phyloP scores from a whole-genome alignment of 2,888 invertebrate genomes.

The Unio delphinus region DNA sequence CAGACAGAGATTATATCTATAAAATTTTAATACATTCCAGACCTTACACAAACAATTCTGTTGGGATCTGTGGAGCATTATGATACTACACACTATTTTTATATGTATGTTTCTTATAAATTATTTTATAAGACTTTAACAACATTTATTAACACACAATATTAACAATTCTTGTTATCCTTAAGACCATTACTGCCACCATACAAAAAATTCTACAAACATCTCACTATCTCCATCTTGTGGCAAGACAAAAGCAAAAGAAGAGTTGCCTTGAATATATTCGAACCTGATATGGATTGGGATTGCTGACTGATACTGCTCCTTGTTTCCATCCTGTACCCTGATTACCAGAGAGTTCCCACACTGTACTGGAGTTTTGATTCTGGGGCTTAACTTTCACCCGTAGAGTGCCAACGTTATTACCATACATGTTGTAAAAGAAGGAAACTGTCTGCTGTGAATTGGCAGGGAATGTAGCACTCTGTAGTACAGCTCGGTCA shows the following conservation, averaged over 20 bases:
- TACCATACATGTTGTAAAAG: conserved; percentile 65
- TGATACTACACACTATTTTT: too few species aligned
- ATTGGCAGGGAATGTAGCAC: conserved; percentile 39
- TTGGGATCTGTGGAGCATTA: too few species aligned
- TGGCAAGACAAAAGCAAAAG: background rate
- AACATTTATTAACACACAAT: too few species aligned
- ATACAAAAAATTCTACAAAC: background rate
- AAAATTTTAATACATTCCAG: too few species aligned
- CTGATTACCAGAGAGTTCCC: conserved; percentile 50
- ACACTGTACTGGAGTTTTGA: conserved; percentile 23
- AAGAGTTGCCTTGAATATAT: too few species aligned
- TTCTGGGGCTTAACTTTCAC: conserved; percentile 44
- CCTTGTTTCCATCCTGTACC: conserved; percentile 50
- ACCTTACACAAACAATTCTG: too few species aligned
- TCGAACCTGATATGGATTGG: too few species aligned
- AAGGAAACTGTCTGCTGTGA: conserved; percentile 50
- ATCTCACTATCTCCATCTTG: background rate
- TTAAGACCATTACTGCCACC: background rate
- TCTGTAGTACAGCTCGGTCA: conserved; percentile 56
- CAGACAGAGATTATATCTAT: too few species aligned
- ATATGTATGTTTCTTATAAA: too few species aligned
- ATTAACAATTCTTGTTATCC: too few species aligned
- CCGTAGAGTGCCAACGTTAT: conserved; percentile 45
- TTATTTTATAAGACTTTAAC: too few species aligned
- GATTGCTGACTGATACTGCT: conserved; percentile 10